Evolutionary conservation across 2,888 invertebrate species (phyloP).

Genomic region (Tiliacea aurago): DNA sequence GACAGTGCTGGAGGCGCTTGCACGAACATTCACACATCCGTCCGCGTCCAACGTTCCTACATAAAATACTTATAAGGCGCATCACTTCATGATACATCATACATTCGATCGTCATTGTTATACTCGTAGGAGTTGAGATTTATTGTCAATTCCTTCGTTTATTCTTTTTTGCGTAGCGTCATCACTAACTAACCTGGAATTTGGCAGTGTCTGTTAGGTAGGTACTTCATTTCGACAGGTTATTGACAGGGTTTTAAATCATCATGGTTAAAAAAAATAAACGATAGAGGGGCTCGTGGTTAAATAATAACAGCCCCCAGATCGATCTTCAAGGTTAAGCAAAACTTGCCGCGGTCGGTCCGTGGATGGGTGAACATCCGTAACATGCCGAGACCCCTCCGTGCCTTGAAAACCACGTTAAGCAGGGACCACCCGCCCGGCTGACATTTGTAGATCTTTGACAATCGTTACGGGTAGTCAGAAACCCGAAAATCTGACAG

Average conservation of each 20-base stretch:
- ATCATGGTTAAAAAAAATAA: not conserved
- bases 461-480: not conserved
- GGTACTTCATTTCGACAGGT: no score
- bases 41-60: conserved; percentile 15
- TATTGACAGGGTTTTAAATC: no score
- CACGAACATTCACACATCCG: conserved; percentile 68
- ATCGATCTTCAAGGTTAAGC: not conserved
- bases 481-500: not conserved
- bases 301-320: not conserved
- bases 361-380: not conserved
- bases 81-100: not conserved
- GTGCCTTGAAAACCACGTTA: not conserved
- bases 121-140: not conserved
- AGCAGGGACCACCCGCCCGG: not conserved
- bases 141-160: not conserved
- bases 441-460: not conserved
- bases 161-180: not conserved
- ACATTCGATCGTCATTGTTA: not conserved
- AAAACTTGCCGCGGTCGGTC: no score
- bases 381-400: not conserved
- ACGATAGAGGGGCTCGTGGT: not conserved
- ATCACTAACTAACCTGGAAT: not conserved
- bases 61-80: conserved; percentile 4
- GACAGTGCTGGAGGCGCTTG: conserved; percentile 70
- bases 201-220: not conserved